A percentile compares a stretch with the other conserved stretches of the same genome.
These are phyloP conservation scores for Cataglyphis cursor DNA, from an alignment of 2,888 invertebrate species.

Conservation along the genomic window DNA sequence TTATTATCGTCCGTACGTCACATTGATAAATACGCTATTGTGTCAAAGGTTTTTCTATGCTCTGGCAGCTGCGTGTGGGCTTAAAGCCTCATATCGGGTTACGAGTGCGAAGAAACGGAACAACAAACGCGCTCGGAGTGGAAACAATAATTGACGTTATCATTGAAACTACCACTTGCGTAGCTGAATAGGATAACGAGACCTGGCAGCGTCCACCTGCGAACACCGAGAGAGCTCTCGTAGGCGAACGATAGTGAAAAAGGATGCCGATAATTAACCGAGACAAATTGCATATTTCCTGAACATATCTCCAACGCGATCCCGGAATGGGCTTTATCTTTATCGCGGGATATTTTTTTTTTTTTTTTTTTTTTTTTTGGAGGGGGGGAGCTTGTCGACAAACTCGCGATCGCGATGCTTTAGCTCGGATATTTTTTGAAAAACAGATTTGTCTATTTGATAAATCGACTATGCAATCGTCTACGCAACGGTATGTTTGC, in stretches of 20 bases:
- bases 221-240: background rate
- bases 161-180: constrained; percentile 32
- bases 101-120: constrained; percentile 13
- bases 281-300: constrained; percentile 24
- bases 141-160: constrained; percentile 54
- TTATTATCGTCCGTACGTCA: constrained; percentile 1
- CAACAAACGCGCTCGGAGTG: background rate
- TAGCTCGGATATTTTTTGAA: background rate
- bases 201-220: constrained; percentile 6
- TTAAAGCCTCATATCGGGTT: background rate
- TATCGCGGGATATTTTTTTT: background rate
- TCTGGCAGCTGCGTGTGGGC: constrained; percentile 16
- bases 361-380: background rate
- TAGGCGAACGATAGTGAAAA: background rate
- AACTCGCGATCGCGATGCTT: too few relatives aligned
- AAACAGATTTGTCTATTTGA: background rate
- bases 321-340: background rate
- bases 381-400: background rate
- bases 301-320: background rate
- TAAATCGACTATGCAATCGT: constrained; percentile 35
- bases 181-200: constrained; percentile 50
- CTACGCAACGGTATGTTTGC: background rate
- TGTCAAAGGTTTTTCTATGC: constrained; percentile 19
- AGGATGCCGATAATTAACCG: constrained; percentile 25
- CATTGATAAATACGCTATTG: constrained; percentile 19